Conservation (phyloP, 2,113 vertebrate genomes). For the Phylloscopus whistleri region DNA sequence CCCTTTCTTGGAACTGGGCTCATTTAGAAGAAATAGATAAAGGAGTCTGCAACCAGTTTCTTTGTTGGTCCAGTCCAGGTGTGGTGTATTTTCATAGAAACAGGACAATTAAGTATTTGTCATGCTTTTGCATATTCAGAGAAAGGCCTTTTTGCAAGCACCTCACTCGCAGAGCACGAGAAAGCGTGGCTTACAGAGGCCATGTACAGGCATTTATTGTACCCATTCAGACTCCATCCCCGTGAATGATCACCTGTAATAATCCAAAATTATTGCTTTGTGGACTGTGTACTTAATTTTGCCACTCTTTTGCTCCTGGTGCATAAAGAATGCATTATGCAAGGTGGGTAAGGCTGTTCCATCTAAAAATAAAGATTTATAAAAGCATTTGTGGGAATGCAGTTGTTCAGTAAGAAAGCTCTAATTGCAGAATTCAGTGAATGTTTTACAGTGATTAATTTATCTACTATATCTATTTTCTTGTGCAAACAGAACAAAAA, state of each 20-base stretch:
- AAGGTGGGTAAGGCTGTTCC: neutral
- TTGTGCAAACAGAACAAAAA: neutral
- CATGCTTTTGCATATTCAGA: neutral
- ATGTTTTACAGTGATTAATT: neutral
- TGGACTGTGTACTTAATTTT: neutral
- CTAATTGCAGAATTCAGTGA: constrained; percentile 9
- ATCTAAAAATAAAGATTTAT: neutral
- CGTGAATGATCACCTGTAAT: neutral
- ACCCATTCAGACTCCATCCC: neutral
- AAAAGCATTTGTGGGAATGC: neutral
- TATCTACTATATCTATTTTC: neutral
- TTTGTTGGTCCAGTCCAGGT: neutral
- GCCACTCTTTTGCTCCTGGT: neutral
- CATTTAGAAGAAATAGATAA: neutral
- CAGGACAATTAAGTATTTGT: neutral
- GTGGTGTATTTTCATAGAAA: neutral
- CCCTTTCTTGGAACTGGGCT: neutral
- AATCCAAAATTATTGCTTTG: neutral
- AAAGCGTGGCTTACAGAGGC: neutral
- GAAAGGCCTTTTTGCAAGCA: neutral
- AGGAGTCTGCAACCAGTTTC: neutral
- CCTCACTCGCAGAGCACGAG: accelerated
- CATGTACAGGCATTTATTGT: neutral
- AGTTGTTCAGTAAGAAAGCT: neutral
- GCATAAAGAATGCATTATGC: neutral